phyloP scores from a whole-genome alignment of 2,113 vertebrate genomes.

The Sphaerodactylus townsendi region DNA sequence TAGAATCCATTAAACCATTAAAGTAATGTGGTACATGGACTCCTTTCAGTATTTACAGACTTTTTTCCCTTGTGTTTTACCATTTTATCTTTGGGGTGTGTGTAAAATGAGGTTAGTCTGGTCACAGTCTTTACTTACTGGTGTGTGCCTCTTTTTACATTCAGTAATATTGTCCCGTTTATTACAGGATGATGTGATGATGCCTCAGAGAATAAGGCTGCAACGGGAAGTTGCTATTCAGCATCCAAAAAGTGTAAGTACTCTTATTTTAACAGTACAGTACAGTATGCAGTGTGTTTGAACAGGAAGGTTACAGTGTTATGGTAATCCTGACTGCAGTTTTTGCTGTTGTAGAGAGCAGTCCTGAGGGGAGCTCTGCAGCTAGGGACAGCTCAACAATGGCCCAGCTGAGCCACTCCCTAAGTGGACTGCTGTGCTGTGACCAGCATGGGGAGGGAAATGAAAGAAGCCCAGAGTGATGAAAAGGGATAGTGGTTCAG shows the following conservation, averaged over 20 bases:
- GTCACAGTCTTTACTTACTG: conserved; percentile 21
- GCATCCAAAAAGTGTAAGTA: conserved; percentile 85
- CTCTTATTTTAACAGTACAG: conserved; percentile 40
- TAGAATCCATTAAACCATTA: neutral
- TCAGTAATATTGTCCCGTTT: conserved; percentile 55
- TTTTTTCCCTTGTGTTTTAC: conserved; percentile 36
- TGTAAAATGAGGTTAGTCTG: conserved; percentile 56
- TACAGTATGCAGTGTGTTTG: conserved; percentile 41
- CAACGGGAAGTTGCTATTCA: conserved; percentile 79
- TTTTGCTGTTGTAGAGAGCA: too few species aligned
- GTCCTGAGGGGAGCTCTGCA: too few species aligned
- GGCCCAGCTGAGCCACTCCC: too few species aligned
- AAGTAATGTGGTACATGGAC: neutral
- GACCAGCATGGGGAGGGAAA: too few species aligned
- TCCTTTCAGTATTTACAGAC: conserved; percentile 23
- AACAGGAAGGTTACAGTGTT: conserved; percentile 46
- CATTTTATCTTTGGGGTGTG: conserved; percentile 36
- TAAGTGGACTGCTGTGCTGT: too few species aligned
- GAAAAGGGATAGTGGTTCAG: too few species aligned
- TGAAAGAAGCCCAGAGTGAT: too few species aligned
- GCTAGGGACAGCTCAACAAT: too few species aligned
- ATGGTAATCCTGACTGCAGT: conserved; percentile 18
- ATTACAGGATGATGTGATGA: conserved; percentile 92
- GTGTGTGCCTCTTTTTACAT: conserved; percentile 41
- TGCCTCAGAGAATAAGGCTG: conserved; percentile 87